phyloP scores from a whole-genome alignment of 1,140 invertebrate species.

The Musca vetustissima region DNA sequence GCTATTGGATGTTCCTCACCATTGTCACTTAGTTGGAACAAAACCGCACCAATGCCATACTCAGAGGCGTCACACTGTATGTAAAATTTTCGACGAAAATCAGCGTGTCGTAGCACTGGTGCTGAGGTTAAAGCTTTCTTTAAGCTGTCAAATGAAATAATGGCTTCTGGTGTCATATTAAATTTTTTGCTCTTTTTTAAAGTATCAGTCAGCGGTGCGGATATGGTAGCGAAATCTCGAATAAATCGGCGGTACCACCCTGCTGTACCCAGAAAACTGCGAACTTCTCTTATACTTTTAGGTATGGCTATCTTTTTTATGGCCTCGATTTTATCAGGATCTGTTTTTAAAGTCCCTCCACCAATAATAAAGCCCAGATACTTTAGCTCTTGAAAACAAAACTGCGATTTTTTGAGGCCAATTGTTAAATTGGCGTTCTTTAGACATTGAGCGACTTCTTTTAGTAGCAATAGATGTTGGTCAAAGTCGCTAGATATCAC shows the following conservation, averaged over 20 bases:
- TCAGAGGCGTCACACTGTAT: conserved; percentile 5
- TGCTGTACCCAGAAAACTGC: not conserved
- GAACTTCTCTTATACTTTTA: not conserved
- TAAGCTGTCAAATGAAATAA: conserved; percentile 8
- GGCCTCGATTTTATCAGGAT: too few relatives aligned
- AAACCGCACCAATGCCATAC: not conserved
- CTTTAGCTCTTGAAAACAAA: too few relatives aligned
- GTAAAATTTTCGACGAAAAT: conserved; percentile 33
- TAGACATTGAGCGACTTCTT: too few relatives aligned
- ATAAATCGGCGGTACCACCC: not conserved
- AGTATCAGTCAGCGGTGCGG: not conserved
- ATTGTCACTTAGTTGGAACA: conserved; percentile 36
- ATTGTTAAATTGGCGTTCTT: too few relatives aligned
- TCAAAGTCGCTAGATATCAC: not conserved
- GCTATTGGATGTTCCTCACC: conserved; percentile 36
- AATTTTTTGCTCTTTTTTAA: not conserved
- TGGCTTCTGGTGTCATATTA: not conserved
- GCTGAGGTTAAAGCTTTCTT: conserved; percentile 39
- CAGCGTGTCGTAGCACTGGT: conserved; percentile 45
- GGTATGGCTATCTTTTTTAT: not conserved
- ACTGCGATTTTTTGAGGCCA: too few relatives aligned
- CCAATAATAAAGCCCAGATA: too few relatives aligned
- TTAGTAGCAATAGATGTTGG: too few relatives aligned
- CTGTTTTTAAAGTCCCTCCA: too few relatives aligned
- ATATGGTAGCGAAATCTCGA: not conserved